Percentiles rank a stretch among this genome's conserved stretches.
phyloP scores from a whole-genome alignment of 2,888 invertebrate species.

The Athalia cordata region DNA sequence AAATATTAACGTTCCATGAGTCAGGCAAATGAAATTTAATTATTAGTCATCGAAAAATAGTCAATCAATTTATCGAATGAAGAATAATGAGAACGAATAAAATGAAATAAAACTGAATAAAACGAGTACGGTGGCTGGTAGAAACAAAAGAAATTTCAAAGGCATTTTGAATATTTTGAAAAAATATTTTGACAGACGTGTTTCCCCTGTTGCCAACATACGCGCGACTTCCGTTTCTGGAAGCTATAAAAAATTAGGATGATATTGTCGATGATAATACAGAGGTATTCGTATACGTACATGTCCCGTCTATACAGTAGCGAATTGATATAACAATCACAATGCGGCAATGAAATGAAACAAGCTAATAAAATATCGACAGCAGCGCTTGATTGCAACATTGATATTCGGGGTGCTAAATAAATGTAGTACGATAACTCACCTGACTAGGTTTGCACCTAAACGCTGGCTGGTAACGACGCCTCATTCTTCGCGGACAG shows the following conservation, averaged over 20 bases:
- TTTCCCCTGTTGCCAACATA: conserved; percentile 30
- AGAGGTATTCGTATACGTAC: no score
- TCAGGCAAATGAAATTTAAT: no score
- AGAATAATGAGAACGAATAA: no score
- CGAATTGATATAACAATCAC: no score
- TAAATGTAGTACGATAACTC: conserved; percentile 61
- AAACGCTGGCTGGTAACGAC: conserved; percentile 89
- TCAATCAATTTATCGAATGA: no score
- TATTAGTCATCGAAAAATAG: no score
- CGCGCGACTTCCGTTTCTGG: conserved; percentile 25
- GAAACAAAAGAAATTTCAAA: neutral
- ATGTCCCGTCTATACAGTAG: no score
- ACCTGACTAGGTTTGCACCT: conserved; percentile 92
- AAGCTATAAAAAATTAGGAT: neutral
- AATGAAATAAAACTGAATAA: no score
- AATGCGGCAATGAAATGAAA: neutral
- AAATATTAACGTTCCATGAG: no score
- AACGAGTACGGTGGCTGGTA: neutral
- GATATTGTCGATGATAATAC: no score
- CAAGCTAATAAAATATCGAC: neutral
- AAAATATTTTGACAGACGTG: conserved; percentile 8
- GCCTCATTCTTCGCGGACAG: conserved; percentile 87
- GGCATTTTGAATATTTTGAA: neutral
- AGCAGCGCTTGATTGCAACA: neutral
- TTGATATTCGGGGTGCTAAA: conserved; percentile 13